A percentile compares a stretch with the other conserved stretches of the same genome.
Conservation (phyloP, 2,888 invertebrate genomes). For the Pyrocoelia pectoralis region DNA sequence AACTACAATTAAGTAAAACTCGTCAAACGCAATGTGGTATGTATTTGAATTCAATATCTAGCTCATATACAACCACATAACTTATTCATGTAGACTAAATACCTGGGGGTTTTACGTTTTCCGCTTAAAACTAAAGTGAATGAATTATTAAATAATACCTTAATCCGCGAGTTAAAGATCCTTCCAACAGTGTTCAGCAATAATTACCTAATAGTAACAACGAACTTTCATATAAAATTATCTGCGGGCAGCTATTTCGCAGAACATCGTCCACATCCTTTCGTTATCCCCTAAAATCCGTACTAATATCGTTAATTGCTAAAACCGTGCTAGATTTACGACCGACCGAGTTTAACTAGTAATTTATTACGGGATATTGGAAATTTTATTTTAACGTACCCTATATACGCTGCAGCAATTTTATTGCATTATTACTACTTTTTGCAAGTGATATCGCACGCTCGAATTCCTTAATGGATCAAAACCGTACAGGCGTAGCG, state of each 20-base stretch:
- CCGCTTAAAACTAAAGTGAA: neutral
- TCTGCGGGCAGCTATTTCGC: slow-evolving; percentile 18
- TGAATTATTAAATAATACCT: neutral
- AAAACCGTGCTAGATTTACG: slow-evolving; percentile 34
- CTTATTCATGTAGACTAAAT: neutral
- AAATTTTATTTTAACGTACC: slow-evolving; percentile 19
- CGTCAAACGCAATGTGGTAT: too few species aligned
- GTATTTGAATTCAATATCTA: too few species aligned
- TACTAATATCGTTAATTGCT: slow-evolving; percentile 38
- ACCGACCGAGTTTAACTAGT: slow-evolving; percentile 28
- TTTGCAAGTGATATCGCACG: neutral
- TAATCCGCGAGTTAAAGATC: slow-evolving; percentile 2
- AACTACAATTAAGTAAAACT: neutral
- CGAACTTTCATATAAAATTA: slow-evolving; percentile 26
- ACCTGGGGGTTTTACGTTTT: neutral
- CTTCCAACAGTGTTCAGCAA: neutral
- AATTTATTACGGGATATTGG: slow-evolving; percentile 33
- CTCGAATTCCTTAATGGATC: too few species aligned
- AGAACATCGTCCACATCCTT: slow-evolving; percentile 27
- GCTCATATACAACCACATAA: neutral
- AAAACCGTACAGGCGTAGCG: neutral
- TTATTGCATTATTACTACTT: neutral
- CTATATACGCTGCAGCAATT: slow-evolving; percentile 6
- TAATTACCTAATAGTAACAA: slow-evolving; percentile 13
- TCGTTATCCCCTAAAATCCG: slow-evolving; percentile 36